Conservation (phyloP, 2,797 vertebrate species). For the Echeneis naucrates region DNA sequence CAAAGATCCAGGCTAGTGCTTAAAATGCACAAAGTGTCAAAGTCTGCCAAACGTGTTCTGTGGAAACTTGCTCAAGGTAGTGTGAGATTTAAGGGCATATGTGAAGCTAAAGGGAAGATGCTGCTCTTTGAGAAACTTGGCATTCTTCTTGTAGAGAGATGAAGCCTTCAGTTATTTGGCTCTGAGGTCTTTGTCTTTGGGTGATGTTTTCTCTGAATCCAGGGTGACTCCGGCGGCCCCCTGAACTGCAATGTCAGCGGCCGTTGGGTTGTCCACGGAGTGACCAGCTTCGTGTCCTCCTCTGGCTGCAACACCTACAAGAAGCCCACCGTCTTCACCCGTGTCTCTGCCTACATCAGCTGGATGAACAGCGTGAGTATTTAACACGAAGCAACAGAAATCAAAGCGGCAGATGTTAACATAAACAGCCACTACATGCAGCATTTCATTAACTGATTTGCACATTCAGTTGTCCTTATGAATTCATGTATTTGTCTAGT, state of each 20-base stretch:
- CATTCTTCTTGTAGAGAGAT: not conserved
- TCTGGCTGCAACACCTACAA: slow-evolving; percentile 85
- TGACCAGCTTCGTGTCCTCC: slow-evolving; percentile 92
- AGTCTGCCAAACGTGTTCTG: slow-evolving; percentile 34
- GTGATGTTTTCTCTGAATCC: slow-evolving; percentile 9
- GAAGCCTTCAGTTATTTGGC: not conserved
- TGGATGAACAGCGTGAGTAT: slow-evolving; percentile 90
- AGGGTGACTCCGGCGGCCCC: slow-evolving; percentile 94
- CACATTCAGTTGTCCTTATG: not conserved
- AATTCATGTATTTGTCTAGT: slow-evolving; percentile 1
- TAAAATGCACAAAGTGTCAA: slow-evolving; percentile 60
- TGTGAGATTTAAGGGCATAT: slow-evolving; percentile 20
- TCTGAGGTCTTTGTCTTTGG: not conserved
- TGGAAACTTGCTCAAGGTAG: slow-evolving; percentile 31
- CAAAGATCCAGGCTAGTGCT: slow-evolving; percentile 55
- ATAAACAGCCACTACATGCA: not conserved
- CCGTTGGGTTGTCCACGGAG: slow-evolving; percentile 87
- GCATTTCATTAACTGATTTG: not conserved
- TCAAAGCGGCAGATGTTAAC: not conserved
- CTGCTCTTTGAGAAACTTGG: not conserved
- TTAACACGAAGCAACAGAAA: not conserved
- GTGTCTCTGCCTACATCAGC: slow-evolving; percentile 87
- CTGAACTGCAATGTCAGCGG: slow-evolving; percentile 88
- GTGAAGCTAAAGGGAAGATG: not conserved
- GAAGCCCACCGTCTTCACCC: slow-evolving; percentile 91